Evolutionary conservation across 2,888 invertebrate species (phyloP), one percentile per base, ranked within the genome.

Genomic region (Selenia dentaria): DNA sequence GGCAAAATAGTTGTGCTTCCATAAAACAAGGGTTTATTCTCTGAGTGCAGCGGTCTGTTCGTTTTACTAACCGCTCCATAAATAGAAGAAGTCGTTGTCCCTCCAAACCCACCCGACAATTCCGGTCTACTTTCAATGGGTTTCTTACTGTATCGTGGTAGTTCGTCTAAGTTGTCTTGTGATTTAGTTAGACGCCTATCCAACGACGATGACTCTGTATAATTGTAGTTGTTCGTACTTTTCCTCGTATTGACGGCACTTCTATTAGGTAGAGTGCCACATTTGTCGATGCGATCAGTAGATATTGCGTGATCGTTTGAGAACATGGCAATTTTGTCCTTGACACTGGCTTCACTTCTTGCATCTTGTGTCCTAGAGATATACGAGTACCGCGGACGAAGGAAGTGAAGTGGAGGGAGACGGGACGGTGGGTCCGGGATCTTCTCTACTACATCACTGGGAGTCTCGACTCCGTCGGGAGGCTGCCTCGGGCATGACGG

Each of bases 311-410:
- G 79, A 51, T 90, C 88, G 59, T 88, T 92, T 29, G 96, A 96
- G 81, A 96, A 96, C 95, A 96, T 95, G 45, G 96, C 96, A 64
- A 96, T 96, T 86, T 96, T 96, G 73, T 96, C 96, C 67, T 94
- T 93, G 41, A 96, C 96, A 67, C 96, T 96, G 57, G 93, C 94
- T 79, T 95, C 95, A 54, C 95, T 95, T 69, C 94, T 94, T 60
- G 95, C 95, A 81, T 96, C 95, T 79, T 95, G 94, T 45, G 93
- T 91, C 91, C 94, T 85, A 2, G 89, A 88, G n/a, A 76, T 74
- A 51, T 92, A 82, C 1, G 87, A 83, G 51, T 77, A 82, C 14
- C 88, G 79, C 37, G 83, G 70, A 13, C 90, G 79, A n/a, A 42
- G 28, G 46, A 59, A 59, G 34, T 49, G 56, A 6, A 83, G 75